A percentile compares a stretch with the other conserved stretches of the same genome.
Evolutionary conservation across 2,797 vertebrate species (phyloP).

Genomic region (Ara ararauna): DNA sequence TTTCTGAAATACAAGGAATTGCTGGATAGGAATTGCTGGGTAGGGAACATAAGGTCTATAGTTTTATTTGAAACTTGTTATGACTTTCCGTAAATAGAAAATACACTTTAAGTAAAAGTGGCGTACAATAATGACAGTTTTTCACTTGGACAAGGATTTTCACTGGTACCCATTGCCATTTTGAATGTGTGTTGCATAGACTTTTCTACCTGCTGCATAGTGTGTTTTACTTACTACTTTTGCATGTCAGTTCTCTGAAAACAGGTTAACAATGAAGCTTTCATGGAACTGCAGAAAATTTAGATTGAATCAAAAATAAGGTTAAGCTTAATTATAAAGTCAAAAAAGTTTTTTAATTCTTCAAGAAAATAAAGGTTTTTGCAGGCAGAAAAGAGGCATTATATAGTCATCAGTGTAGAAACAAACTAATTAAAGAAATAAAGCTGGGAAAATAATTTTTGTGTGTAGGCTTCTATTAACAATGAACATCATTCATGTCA

Average conservation of each 20-base stretch:
- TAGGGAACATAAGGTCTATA: neutral
- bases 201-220: neutral
- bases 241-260: neutral
- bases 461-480: neutral
- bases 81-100: neutral
- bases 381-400: neutral
- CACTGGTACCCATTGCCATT: fast-evolving
- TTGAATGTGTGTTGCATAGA: neutral
- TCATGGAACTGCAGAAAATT: neutral
- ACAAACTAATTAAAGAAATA: neutral
- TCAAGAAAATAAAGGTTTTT: neutral
- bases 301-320: neutral
- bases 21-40: neutral
- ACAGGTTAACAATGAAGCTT: neutral
- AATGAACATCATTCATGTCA: neutral
- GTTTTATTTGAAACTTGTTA: neutral
- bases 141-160: neutral
- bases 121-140: neutral
- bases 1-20: neutral
- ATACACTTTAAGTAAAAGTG: neutral
- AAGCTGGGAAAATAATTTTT: neutral
- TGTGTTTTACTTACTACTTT: neutral
- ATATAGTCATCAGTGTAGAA: neutral
- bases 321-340: neutral
- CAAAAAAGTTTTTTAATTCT: neutral